Evolutionary conservation across 2,797 vertebrate species (phyloP).

Genomic region (Aplochiton taeniatus): DNA sequence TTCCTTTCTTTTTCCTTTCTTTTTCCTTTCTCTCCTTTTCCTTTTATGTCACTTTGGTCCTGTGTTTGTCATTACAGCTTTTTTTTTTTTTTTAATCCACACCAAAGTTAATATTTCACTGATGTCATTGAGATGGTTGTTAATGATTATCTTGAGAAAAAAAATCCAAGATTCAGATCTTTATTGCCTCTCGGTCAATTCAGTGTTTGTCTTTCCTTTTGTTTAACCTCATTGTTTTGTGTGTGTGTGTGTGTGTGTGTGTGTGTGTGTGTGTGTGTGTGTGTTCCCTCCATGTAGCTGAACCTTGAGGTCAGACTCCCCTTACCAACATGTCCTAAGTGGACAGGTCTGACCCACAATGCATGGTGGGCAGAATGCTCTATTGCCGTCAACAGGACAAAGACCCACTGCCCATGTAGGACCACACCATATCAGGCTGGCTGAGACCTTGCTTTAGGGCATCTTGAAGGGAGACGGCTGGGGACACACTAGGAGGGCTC

Average conservation of each 20-base stretch:
- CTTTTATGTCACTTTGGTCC: not conserved
- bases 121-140: conserved; percentile 28
- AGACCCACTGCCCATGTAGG: conserved; percentile 22
- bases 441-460: conserved; percentile 17
- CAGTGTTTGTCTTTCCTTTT: conserved; percentile 23
- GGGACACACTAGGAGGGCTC: conserved; percentile 8
- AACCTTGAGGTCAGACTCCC: conserved; percentile 61
- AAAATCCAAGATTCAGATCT: conserved; percentile 7
- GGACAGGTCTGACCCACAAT: conserved; percentile 50
- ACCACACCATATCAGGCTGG: conserved; percentile 14
- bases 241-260: conserved; percentile 2
- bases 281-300: conserved; percentile 55
- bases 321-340: conserved; percentile 38
- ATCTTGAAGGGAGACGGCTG: not conserved
- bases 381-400: conserved; percentile 28
- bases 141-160: conserved; percentile 34
- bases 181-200: conserved; percentile 20
- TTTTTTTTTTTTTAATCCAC: conserved; percentile 28
- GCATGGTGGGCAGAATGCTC: conserved; percentile 51
- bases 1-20: conserved; percentile 19
- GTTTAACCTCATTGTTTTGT: conserved; percentile 52
- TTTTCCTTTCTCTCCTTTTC: conserved; percentile 52
- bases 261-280: conserved; percentile 39
- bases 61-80: conserved; percentile 48
- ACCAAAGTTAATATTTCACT: conserved; percentile 46